phyloP scores from a whole-genome alignment of 2,888 invertebrate genomes.

The Drosophila subsilvestris region DNA sequence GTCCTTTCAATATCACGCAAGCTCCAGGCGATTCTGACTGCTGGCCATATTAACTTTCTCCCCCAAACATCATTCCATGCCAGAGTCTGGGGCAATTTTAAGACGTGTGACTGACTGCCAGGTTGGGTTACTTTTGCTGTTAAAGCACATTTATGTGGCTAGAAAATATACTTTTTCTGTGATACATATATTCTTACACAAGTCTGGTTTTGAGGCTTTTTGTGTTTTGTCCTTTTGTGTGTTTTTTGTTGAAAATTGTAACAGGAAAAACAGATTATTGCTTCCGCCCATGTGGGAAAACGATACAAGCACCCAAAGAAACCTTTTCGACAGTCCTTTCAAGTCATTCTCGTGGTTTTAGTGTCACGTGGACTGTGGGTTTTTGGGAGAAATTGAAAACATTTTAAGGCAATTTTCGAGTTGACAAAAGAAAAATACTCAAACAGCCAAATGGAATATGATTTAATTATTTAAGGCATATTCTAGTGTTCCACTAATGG shows the following conservation, averaged over 20 bases:
- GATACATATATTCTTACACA: neutral
- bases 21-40: conserved; percentile 48
- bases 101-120: conserved; percentile 58
- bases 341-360: conserved; percentile 19
- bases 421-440: conserved; percentile 37
- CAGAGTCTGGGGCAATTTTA: conserved; percentile 49
- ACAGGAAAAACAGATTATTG: conserved; percentile 69
- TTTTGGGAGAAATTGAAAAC: conserved; percentile 23
- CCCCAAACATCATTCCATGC: neutral
- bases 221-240: conserved; percentile 16
- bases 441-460: conserved; percentile 10
- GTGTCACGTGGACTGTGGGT: neutral
- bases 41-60: conserved; percentile 66
- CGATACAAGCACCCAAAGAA: conserved; percentile 9
- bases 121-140: conserved; percentile 4
- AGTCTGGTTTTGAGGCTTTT: conserved; percentile 11
- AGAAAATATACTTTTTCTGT: conserved; percentile 30
- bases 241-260: conserved; percentile 44
- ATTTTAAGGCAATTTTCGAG: conserved; percentile 21
- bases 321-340: conserved; percentile 11
- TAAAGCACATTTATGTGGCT: conserved; percentile 49
- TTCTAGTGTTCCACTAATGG: conserved; percentile 7
- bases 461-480: conserved; percentile 39
- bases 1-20: conserved; percentile 57
- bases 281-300: conserved; percentile 57